A percentile compares a stretch with the other conserved stretches of the same genome.
phyloP scores from a whole-genome alignment of 2,888 invertebrate species.

The Folsomia manolachei region DNA sequence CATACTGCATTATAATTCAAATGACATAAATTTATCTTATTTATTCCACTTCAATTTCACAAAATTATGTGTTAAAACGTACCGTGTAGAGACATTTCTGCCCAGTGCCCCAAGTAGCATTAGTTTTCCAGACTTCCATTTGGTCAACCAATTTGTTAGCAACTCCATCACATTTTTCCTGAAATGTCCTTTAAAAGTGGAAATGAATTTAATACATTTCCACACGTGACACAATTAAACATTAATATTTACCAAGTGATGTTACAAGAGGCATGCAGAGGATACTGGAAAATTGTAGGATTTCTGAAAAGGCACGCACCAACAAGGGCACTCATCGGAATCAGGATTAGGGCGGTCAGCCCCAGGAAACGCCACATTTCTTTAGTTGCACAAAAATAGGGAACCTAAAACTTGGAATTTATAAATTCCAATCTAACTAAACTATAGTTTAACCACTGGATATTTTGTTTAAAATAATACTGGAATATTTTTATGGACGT shows the following conservation, averaged over 20 bases:
- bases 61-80: no score
- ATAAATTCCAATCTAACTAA: no score
- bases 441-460: no score
- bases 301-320: slow-evolving; percentile 46
- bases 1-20: no score
- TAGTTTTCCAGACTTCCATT: slow-evolving; percentile 50
- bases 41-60: no score
- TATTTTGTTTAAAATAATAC: no score
- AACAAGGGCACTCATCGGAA: slow-evolving; percentile 8
- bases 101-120: slow-evolving; percentile 48
- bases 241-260: slow-evolving; percentile 45
- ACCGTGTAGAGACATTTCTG: slow-evolving; percentile 51
- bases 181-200: slow-evolving; percentile 50
- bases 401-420: no score
- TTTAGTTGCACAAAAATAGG: no score
- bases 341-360: neutral
- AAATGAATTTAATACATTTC: no score
- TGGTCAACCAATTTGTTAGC: slow-evolving; percentile 45
- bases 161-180: slow-evolving; percentile 42
- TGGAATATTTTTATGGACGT: no score
- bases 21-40: no score
- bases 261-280: slow-evolving; percentile 49
- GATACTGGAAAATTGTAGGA: slow-evolving; percentile 48
- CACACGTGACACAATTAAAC: neutral
- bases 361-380: slow-evolving; percentile 24